Evolutionary conservation across 2,113 vertebrate genomes (phyloP).

Genomic region (Myocastor coypus): DNA sequence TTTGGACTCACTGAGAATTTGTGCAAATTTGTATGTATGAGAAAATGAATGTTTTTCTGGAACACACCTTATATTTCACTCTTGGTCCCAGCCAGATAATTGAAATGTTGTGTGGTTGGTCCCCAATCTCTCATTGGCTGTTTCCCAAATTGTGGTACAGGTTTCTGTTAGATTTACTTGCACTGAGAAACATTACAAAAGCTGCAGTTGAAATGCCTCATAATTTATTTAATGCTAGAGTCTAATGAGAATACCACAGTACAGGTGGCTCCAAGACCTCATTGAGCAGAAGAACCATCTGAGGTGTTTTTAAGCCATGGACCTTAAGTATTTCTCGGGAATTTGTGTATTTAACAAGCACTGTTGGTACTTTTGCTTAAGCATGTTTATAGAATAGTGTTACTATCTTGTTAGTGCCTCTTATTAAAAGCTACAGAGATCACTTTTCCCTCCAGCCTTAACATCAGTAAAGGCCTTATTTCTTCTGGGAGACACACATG

Average conservation of each 20-base stretch:
- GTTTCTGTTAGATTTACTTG: conserved; percentile 44
- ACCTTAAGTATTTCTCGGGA: neutral
- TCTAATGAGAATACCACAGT: neutral
- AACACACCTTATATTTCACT: neutral
- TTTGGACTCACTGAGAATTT: neutral
- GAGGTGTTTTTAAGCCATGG: neutral
- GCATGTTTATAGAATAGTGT: neutral
- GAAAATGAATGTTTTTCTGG: conserved; percentile 23
- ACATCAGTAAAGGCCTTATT: conserved; percentile 4
- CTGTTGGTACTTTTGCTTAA: conserved; percentile 19
- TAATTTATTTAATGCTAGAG: conserved; percentile 24
- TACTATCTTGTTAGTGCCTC: neutral
- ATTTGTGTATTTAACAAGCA: neutral
- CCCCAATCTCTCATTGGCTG: neutral
- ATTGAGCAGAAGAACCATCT: conserved; percentile 6
- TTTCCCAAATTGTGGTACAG: neutral
- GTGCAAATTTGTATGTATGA: neutral
- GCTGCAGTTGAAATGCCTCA: conserved; percentile 35
- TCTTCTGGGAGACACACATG: neutral
- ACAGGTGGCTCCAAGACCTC: neutral
- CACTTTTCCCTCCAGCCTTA: neutral
- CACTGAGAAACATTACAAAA: neutral
- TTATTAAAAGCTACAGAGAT: neutral
- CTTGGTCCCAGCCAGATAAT: neutral
- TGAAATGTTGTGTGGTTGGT: neutral